Percentiles rank a stretch among this genome's conserved stretches.
Evolutionary conservation across 2,797 vertebrate species (phyloP).

Genomic region (Lepidocolaptes lacrymiger): DNA sequence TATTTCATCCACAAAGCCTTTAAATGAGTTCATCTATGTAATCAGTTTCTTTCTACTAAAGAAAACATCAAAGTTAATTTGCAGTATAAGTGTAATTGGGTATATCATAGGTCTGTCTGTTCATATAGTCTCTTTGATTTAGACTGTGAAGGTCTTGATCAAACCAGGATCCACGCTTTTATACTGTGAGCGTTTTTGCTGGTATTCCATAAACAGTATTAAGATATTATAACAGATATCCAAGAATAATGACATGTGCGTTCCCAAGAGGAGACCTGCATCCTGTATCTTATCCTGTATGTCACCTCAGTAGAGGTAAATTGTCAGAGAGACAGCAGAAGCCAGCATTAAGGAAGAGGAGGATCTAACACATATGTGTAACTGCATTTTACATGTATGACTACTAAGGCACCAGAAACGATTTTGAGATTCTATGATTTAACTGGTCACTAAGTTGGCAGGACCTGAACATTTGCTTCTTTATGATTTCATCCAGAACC

Average conservation of each 20-base stretch:
- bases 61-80: conserved; percentile 50
- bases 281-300: not conserved
- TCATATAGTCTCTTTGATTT: conserved; percentile 52
- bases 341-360: not conserved
- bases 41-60: conserved; percentile 25
- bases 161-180: conserved; percentile 5
- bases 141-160: conserved; percentile 19
- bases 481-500: not conserved
- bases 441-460: not conserved
- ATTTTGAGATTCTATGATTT: not conserved
- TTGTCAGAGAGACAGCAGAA: not conserved
- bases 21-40: conserved; percentile 3
- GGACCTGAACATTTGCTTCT: not conserved
- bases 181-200: not conserved
- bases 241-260: not conserved
- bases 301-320: not conserved
- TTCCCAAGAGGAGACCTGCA: not conserved
- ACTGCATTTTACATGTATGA: not conserved
- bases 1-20: not conserved
- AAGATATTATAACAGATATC: not conserved
- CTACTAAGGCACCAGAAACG: not conserved
- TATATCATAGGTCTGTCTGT: conserved; percentile 27
- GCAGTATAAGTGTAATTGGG: not conserved
- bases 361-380: not conserved
- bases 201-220: not conserved